Conservation (phyloP, 2,888 invertebrate genomes). For the Neuroscelio doddi region DNA sequence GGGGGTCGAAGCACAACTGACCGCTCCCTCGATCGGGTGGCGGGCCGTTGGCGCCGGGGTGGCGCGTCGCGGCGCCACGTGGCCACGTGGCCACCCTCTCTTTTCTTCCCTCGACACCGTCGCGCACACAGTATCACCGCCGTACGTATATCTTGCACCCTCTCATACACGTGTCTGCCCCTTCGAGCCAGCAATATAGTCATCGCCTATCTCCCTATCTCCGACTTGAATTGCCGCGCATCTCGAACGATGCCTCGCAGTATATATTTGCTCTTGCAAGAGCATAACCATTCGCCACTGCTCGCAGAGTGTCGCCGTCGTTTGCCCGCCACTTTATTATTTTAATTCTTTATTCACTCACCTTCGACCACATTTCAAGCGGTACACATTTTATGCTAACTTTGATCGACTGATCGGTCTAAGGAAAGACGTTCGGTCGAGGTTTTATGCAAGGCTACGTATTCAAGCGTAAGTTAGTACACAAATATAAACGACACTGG, state of each 20-base stretch:
- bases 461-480: too few species aligned
- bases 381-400: too few species aligned
- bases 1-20: slow-evolving; percentile 60
- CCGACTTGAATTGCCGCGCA: slow-evolving; percentile 50
- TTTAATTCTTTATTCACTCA: slow-evolving; percentile 8
- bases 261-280: slow-evolving; percentile 1
- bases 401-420: too few species aligned
- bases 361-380: slow-evolving; percentile 14
- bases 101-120: slow-evolving; percentile 26
- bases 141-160: slow-evolving; percentile 32
- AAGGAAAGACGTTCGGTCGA: too few species aligned
- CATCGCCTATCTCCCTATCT: slow-evolving; percentile 33
- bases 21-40: slow-evolving; percentile 54
- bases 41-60: slow-evolving; percentile 68
- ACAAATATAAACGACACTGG: too few species aligned
- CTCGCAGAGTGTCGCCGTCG: slow-evolving; percentile 9
- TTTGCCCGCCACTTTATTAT: slow-evolving; percentile 3
- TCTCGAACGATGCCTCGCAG: slow-evolving; percentile 21
- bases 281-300: slow-evolving; percentile 11
- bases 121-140: slow-evolving; percentile 13
- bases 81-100: slow-evolving; percentile 61
- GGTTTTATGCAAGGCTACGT: too few species aligned
- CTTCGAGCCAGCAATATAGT: slow-evolving; percentile 18
- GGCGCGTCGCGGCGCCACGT: slow-evolving; percentile 72
- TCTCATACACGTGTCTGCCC: slow-evolving; percentile 28